phyloP scores from a whole-genome alignment of 2,888 invertebrate genomes.

The Brenthis daphne region DNA sequence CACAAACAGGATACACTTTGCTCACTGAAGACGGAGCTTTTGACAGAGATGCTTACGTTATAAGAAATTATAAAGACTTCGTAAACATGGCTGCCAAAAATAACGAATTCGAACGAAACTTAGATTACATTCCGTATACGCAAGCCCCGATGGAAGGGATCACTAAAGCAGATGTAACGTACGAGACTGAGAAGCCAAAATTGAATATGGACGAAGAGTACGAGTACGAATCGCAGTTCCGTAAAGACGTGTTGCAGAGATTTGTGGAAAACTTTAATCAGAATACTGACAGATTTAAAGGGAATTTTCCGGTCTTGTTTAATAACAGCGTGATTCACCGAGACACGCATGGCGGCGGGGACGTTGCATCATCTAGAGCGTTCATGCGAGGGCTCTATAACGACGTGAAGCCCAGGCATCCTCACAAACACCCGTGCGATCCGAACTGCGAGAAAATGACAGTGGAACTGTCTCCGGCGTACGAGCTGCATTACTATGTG shows the following conservation, averaged over 20 bases:
- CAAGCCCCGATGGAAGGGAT: slow-evolving; percentile 48
- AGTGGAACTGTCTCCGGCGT: slow-evolving; percentile 67
- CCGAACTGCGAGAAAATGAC: slow-evolving; percentile 59
- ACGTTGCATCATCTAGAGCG: slow-evolving; percentile 55
- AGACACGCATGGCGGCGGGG: slow-evolving; percentile 45
- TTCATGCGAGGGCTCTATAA: slow-evolving; percentile 50
- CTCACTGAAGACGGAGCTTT: slow-evolving; percentile 48
- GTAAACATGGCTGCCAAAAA: slow-evolving; percentile 56
- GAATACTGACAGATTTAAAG: slow-evolving; percentile 64
- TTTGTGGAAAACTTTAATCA: slow-evolving; percentile 71
- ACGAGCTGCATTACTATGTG: slow-evolving; percentile 73
- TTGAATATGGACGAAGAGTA: slow-evolving; percentile 50
- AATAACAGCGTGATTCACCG: slow-evolving; percentile 66
- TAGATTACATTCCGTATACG: slow-evolving; percentile 48
- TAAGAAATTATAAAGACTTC: slow-evolving; percentile 66
- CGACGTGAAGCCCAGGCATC: slow-evolving; percentile 13
- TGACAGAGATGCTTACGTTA: slow-evolving; percentile 61
- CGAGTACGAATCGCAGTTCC: slow-evolving; percentile 62
- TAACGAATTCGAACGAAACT: slow-evolving; percentile 52
- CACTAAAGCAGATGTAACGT: slow-evolving; percentile 45
- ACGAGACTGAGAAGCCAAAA: slow-evolving; percentile 40
- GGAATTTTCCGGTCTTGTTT: slow-evolving; percentile 66
- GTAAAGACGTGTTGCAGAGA: slow-evolving; percentile 59
- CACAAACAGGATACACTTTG: slow-evolving; percentile 41
- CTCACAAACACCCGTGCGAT: slow-evolving; percentile 47